Percentiles rank a stretch among this genome's conserved stretches.
Conservation (phyloP, 1,140 invertebrate genomes). For the Cyphomyrmex costatus region DNA sequence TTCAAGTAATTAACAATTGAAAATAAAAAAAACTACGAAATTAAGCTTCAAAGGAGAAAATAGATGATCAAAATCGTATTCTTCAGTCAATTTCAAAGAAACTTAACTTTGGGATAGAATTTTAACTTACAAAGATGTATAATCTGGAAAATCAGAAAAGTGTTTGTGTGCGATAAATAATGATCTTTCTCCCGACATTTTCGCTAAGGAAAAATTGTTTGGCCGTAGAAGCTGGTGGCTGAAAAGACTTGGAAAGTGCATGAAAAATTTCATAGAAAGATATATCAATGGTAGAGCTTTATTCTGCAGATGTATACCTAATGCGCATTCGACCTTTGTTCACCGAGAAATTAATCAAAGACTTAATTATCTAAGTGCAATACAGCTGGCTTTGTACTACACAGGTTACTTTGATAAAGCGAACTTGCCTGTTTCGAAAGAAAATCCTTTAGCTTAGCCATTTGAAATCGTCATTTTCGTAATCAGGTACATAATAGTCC, state of each 20-base stretch:
- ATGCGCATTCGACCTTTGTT: slow-evolving; percentile 40
- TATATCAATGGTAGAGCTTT: slow-evolving; percentile 17
- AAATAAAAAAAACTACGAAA: neutral
- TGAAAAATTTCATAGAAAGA: slow-evolving; percentile 15
- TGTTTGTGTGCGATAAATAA: slow-evolving; percentile 43
- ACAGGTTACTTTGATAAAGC: slow-evolving; percentile 34
- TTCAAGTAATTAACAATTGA: slow-evolving; percentile 33
- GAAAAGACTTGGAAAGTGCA: slow-evolving; percentile 4
- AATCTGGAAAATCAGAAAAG: slow-evolving; percentile 30
- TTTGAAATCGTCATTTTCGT: slow-evolving; percentile 17
- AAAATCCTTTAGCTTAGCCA: slow-evolving; percentile 33
- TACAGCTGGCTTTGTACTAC: slow-evolving; percentile 19
- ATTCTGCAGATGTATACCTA: slow-evolving; percentile 28
- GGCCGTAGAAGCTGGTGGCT: neutral
- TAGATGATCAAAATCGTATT: slow-evolving; percentile 45
- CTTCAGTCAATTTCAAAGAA: slow-evolving; percentile 38
- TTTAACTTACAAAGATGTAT: slow-evolving; percentile 28
- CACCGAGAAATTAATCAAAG: slow-evolving; percentile 34
- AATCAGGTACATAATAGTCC: neutral
- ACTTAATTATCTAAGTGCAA: slow-evolving; percentile 48
- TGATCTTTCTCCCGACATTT: slow-evolving; percentile 31
- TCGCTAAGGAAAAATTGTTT: slow-evolving; percentile 38
- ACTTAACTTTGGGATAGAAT: slow-evolving; percentile 25
- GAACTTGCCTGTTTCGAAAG: slow-evolving; percentile 25
- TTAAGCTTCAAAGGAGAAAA: slow-evolving; percentile 30